A percentile compares a stretch with the other conserved stretches of the same genome.
Evolutionary conservation across 2,113 vertebrate species (phyloP).

Genomic region (Nyctereutes procyonoides): DNA sequence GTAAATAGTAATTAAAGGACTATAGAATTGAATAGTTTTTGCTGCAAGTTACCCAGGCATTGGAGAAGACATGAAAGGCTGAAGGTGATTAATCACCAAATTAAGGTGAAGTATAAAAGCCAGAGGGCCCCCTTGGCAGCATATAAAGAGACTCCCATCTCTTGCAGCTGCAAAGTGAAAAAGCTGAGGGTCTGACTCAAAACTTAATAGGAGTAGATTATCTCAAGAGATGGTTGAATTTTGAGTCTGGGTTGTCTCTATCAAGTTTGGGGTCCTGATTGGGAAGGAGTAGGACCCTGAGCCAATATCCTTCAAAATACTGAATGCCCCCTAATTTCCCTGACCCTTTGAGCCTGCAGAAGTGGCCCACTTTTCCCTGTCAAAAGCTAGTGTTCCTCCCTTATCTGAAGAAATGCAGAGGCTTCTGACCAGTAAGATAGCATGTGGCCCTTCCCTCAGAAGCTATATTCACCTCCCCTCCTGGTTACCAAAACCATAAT

Average conservation of each 20-base stretch:
- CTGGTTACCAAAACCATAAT: neutral
- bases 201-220: neutral
- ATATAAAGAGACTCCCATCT: neutral
- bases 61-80: constrained; percentile 24
- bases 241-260: constrained; percentile 9
- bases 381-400: neutral
- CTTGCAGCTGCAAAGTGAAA: neutral
- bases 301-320: neutral
- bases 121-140: neutral
- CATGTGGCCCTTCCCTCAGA: neutral
- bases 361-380: neutral
- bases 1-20: constrained; percentile 19
- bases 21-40: constrained; percentile 14
- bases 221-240: neutral
- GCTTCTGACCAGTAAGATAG: neutral
- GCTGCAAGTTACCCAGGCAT: neutral
- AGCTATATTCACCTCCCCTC: neutral
- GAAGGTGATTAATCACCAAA: constrained; percentile 35
- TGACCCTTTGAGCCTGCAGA: neutral
- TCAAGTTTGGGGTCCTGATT: neutral
- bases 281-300: neutral
- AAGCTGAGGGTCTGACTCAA: neutral
- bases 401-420: neutral
- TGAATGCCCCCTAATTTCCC: neutral
- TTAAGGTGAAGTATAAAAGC: constrained; percentile 21